A percentile compares a stretch with the other conserved stretches of the same genome.
Evolutionary conservation across 1,140 invertebrate species (phyloP).

Genomic region (Amphibalanus amphitrite): DNA sequence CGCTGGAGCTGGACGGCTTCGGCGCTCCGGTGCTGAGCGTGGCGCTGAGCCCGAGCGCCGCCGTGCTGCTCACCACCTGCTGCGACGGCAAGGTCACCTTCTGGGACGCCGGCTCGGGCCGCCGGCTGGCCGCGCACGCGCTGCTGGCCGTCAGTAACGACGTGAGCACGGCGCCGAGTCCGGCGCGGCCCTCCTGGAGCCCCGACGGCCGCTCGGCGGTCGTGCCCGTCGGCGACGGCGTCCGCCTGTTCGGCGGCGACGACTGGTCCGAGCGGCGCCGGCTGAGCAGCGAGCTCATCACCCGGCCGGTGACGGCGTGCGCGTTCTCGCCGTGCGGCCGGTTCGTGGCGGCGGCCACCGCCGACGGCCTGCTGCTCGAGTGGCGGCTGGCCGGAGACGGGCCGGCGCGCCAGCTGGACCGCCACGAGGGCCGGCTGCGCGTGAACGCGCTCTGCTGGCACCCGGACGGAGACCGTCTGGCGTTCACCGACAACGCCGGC

Average conservation of each 20-base stretch:
- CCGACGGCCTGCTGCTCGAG: background rate
- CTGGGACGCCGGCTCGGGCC: constrained; percentile 41
- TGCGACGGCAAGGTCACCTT: constrained; percentile 66
- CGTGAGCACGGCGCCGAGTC: background rate
- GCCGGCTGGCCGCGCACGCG: background rate
- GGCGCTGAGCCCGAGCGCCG: constrained; percentile 54
- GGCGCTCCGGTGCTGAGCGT: constrained; percentile 69
- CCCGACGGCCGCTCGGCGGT: background rate
- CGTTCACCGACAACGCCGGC: constrained; percentile 63
- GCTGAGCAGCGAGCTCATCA: background rate
- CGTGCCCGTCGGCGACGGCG: background rate
- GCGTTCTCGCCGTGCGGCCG: background rate
- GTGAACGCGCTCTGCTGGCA: constrained; percentile 65
- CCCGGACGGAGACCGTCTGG: constrained; percentile 45
- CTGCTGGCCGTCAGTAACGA: background rate
- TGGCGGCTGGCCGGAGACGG: background rate
- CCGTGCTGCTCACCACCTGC: constrained; percentile 60
- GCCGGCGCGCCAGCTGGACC: background rate
- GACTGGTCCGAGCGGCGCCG: background rate
- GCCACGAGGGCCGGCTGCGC: constrained; percentile 26
- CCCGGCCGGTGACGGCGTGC: background rate
- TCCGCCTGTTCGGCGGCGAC: background rate
- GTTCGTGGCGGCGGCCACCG: background rate
- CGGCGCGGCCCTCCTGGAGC: background rate
- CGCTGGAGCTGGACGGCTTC: constrained; percentile 48